phyloP scores from a whole-genome alignment of 2,888 invertebrate genomes.

The Drosophila ustulata region DNA sequence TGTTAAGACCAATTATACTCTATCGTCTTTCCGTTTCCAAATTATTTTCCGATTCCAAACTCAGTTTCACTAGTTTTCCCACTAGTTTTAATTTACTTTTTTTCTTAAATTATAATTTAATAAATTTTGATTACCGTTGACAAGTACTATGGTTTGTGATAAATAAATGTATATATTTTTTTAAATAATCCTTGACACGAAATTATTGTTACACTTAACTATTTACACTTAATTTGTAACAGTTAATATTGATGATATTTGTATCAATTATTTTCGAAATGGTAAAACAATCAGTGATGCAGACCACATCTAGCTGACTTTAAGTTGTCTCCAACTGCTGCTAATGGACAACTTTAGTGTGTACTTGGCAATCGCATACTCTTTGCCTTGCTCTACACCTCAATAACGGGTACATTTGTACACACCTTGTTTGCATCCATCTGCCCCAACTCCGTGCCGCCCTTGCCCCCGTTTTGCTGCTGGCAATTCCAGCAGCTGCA shows the following conservation, averaged over 20 bases:
- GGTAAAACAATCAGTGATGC: neutral
- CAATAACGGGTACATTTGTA: constrained; percentile 19
- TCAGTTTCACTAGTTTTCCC: too few species aligned
- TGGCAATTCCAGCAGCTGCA: constrained; percentile 53
- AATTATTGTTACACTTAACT: too few species aligned
- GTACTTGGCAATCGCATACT: neutral
- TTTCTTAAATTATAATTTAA: too few species aligned
- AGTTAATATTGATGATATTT: neutral
- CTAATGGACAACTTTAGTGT: neutral
- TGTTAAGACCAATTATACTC: too few species aligned
- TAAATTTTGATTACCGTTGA: too few species aligned
- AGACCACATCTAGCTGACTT: neutral
- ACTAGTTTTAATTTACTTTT: too few species aligned
- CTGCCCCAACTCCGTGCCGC: neutral
- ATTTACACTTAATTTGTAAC: too few species aligned
- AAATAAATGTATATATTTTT: too few species aligned
- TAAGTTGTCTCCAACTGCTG: neutral
- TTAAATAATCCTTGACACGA: too few species aligned
- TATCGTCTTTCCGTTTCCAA: too few species aligned
- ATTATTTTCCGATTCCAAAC: too few species aligned
- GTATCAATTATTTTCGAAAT: neutral
- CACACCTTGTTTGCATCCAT: constrained; percentile 20
- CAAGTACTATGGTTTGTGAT: too few species aligned
- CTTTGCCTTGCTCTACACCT: constrained; percentile 11
- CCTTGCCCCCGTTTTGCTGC: neutral